Conservation (phyloP, 2,888 invertebrate genomes). For the Papilio elwesi region DNA sequence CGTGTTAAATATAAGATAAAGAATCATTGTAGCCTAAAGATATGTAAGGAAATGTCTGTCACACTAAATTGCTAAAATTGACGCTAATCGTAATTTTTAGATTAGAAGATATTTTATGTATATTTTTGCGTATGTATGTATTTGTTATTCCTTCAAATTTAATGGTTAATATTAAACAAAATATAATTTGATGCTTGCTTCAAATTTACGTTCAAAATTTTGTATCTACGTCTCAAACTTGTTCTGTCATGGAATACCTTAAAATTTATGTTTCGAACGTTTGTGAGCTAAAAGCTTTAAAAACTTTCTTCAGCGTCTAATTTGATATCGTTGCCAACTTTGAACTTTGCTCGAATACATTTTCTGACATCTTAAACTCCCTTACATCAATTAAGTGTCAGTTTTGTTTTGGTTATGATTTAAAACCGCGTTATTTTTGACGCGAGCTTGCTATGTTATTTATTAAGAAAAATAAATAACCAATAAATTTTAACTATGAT, state of each 20-base stretch:
- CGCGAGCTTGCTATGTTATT: neutral
- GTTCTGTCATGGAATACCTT: constrained; percentile 45
- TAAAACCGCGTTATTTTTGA: constrained; percentile 6
- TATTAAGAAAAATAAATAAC: neutral
- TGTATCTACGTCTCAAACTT: constrained; percentile 34
- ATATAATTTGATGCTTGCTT: neutral
- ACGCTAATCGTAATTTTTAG: too few relatives aligned
- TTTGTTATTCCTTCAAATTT: neutral
- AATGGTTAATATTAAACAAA: neutral
- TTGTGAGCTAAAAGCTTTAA: constrained; percentile 44
- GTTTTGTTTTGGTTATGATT: neutral
- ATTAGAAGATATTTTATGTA: too few relatives aligned
- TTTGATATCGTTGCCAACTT: constrained; percentile 68
- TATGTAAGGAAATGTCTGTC: too few relatives aligned
- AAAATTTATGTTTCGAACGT: constrained; percentile 18
- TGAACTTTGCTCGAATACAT: constrained; percentile 45
- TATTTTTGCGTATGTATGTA: too few relatives aligned
- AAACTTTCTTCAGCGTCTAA: constrained; percentile 63
- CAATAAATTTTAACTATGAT: neutral
- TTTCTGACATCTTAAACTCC: constrained; percentile 28
- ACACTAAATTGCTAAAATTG: too few relatives aligned
- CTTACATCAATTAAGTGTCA: constrained; percentile 26
- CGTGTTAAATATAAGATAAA: too few relatives aligned
- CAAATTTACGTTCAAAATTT: constrained; percentile 27
- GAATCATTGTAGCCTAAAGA: too few relatives aligned